phyloP scores from a whole-genome alignment of 2,797 vertebrate species.

The Eulemur mongoz region DNA sequence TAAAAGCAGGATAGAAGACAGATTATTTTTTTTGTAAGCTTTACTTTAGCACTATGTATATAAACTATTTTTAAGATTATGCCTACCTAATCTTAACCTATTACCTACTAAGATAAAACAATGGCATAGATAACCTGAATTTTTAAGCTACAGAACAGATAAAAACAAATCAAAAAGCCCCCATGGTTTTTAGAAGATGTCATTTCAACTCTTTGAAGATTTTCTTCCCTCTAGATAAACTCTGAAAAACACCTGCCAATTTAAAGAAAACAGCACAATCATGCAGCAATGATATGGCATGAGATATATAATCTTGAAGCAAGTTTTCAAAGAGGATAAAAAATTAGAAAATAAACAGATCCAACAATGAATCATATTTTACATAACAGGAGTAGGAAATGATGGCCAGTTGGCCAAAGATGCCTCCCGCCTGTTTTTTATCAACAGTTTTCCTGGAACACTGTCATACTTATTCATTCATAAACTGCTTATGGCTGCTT shows the following conservation, averaged over 20 bases:
- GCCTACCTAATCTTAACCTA: not conserved
- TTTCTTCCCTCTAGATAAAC: not conserved
- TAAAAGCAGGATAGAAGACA: constrained; percentile 28
- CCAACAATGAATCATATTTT: not conserved
- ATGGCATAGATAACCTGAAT: not conserved
- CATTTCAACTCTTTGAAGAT: not conserved
- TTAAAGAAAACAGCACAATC: not conserved
- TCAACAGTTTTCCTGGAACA: not conserved
- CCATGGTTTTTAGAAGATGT: not conserved
- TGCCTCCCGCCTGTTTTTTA: not conserved
- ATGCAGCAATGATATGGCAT: not conserved
- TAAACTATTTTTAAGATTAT: constrained; percentile 8
- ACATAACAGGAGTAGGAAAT: not conserved
- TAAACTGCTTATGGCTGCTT: not conserved
- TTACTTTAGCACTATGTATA: not conserved
- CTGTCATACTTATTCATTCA: not conserved
- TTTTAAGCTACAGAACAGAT: not conserved
- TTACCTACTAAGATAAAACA: not conserved
- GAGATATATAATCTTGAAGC: not conserved
- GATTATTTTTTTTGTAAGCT: not conserved
- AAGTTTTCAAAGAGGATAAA: not conserved
- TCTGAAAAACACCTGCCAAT: not conserved
- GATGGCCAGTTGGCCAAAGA: not conserved
- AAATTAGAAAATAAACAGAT: not conserved
- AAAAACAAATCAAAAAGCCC: not conserved